Evolutionary conservation across 2,113 vertebrate genomes (phyloP), one percentile per base, ranked within the genome.

Genomic region (Xiphophorus maculatus): DNA sequence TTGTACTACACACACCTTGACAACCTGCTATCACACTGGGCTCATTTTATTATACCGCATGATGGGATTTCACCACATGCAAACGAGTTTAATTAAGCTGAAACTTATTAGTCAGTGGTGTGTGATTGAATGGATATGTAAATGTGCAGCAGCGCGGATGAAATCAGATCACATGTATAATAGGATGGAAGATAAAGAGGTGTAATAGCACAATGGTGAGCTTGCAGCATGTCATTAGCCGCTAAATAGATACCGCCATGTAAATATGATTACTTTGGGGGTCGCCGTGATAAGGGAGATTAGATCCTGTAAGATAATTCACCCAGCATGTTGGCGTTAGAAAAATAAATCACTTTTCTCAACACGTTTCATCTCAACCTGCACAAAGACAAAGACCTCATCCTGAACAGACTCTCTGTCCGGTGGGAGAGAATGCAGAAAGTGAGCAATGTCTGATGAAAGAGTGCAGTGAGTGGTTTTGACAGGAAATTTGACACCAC

Each of bases 51-150:
- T 82, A 71, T 76, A 69, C 80, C 27, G 85, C 89, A 82, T 82
- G 84, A 83, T 67, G 79, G 67, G 80, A 87, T 71, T 82, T 76
- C 73, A 78, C 54, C 79, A 85, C 87, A 80, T 76, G 81, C 79
- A 82, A 79, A 87, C 35, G 61, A 74, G 83, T 84, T 89, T 82
- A 89, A 90, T 90, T 84, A 89, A 80, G 87, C 87, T 0, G 44
- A 87, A 86, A 77, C 64, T 40, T 74, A 89, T 85, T 69, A 85
- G 82, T 72, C 86, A 54, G 63, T 29, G 71, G 76, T 77, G 84
- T 63, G 81, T 66, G 82, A 76, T 83, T 28, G 83, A 76, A 77
- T 22, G 65, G 77, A 69, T 73, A 75, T 86, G 85, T 79, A 80
- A 80, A 88, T 86, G 86, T 62, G 80, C 83, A 72, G 73, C 44